Evolutionary conservation across 2,797 vertebrate species (phyloP).

Genomic region (Sebastes baramenuke): DNA sequence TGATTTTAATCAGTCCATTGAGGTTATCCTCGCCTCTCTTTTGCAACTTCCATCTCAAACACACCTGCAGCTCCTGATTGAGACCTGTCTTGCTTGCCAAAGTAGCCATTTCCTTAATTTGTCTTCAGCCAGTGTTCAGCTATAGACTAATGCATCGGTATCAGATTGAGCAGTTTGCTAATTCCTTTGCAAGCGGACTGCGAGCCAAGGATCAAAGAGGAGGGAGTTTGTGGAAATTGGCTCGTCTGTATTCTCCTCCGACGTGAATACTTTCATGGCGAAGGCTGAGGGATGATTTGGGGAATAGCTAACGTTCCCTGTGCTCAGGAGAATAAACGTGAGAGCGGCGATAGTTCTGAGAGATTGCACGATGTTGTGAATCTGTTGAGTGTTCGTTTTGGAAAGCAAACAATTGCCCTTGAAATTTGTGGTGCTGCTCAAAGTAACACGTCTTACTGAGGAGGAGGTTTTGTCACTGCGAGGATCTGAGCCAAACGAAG

Average conservation of each 20-base stretch:
- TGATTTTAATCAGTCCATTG: constrained; percentile 20
- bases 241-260: constrained; percentile 12
- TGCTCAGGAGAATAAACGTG: constrained; percentile 14
- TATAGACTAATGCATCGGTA: constrained; percentile 28
- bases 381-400: constrained; percentile 21
- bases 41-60: constrained; percentile 30
- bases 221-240: constrained; percentile 11
- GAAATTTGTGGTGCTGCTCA: constrained; percentile 20
- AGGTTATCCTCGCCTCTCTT: constrained; percentile 11
- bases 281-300: constrained; percentile 9
- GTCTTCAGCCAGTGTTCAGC: constrained; percentile 30
- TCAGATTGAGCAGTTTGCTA: constrained; percentile 32
- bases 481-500: constrained; percentile 11
- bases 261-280: constrained; percentile 3
- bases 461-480: constrained; percentile 6
- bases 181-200: constrained; percentile 17
- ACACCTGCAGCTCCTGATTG: constrained; percentile 31
- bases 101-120: constrained; percentile 32
- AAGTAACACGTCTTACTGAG: constrained; percentile 1
- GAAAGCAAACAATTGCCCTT: constrained; percentile 22
- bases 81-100: constrained; percentile 34
- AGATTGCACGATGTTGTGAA: constrained; percentile 1
- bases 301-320: neutral
- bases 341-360: neutral
- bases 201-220: constrained; percentile 13